Base-by-base conservation (phyloP, 2,888 invertebrate genomes). In the Ctenicera cuprea region DNA sequence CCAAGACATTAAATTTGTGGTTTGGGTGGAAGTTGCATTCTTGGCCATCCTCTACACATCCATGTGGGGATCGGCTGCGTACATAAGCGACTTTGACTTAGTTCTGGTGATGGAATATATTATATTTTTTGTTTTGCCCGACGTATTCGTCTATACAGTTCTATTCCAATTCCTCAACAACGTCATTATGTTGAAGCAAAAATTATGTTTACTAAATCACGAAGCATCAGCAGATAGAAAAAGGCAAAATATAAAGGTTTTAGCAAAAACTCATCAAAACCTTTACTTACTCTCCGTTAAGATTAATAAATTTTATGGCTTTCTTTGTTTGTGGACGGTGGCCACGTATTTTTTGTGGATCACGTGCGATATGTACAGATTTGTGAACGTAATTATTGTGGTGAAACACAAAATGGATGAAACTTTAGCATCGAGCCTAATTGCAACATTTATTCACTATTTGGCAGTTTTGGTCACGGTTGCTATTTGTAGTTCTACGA, bases 311-410 rank as follows among this genome's bases (percentile, higher is more conserved):
- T 48, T 48, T 12, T 64, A 30, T 14, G 64, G 64, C 1, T 64
- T 64, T 16, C n/a, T 64, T 12, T 48, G 45, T 7, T 50, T 64
- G 14, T 64, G 50, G 50, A 50, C n/a, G 0, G 16, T 48, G 16
- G 64, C 64, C 1, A 48, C 64, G 9, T 64, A 30, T 12, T 64
- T 48, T 20, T 14, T 64, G 1, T 64, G 64, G 64, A 64, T 64
- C 4, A 48, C 20, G 18, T 64, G 64, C 26, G 64, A 64, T 18
- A 18, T 64, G 14, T 64, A 64, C 50, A 45, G 64, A 64, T 64
- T 64, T 43, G 33, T 64, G n/a, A 64, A 48, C 16, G 5, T 14
- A 12, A 26, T 64, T 1, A n/a, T 50, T 16, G 33, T 48, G 12
- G 37, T n/a, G 0, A 48, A 45, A 50, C 1, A 12, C 30, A 5